Percentiles rank a stretch among this genome's conserved stretches.
These are phyloP conservation scores for Puntigrus tetrazona DNA, from an alignment of 2,113 vertebrate species.

Conservation along the genomic window DNA sequence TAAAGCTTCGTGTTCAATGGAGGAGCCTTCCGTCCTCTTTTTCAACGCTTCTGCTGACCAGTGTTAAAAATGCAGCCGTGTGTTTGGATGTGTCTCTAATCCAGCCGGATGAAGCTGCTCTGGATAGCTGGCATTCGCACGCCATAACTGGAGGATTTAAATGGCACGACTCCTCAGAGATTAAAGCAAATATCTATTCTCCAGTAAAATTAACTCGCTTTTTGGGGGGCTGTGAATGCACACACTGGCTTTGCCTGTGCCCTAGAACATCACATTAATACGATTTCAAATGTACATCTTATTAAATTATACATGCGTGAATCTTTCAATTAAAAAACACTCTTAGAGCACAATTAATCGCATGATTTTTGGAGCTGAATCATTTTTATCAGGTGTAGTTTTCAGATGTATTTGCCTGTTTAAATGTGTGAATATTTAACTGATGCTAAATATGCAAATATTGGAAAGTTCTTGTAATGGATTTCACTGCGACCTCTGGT, in stretches of 20 bases:
- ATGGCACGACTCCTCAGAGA: slow-evolving; percentile 50
- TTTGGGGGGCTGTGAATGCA: slow-evolving; percentile 21
- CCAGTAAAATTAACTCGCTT: slow-evolving; percentile 37
- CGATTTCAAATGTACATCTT: slow-evolving; percentile 42
- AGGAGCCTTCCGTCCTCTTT: slow-evolving; percentile 49
- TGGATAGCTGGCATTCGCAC: slow-evolving; percentile 14
- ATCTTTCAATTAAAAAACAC: slow-evolving; percentile 35
- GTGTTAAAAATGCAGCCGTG: neutral
- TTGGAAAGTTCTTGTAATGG: slow-evolving; percentile 1
- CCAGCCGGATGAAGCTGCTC: slow-evolving; percentile 26
- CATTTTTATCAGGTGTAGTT: slow-evolving; percentile 11
- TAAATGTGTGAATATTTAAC: slow-evolving; percentile 29
- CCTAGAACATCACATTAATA: slow-evolving; percentile 41
- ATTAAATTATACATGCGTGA: slow-evolving; percentile 44
- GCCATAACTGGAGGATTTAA: slow-evolving; percentile 38
- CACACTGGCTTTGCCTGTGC: slow-evolving; percentile 17
- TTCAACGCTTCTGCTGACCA: slow-evolving; percentile 17
- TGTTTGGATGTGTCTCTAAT: slow-evolving; percentile 11
- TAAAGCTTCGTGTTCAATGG: slow-evolving; percentile 78
- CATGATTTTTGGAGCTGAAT: neutral
- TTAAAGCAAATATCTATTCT: slow-evolving; percentile 55
- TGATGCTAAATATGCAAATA: neutral
- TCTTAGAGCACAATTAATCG: slow-evolving; percentile 25
- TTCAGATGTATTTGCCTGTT: neutral
- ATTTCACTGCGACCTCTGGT: slow-evolving; percentile 18